phyloP scores from a whole-genome alignment of 2,888 invertebrate genomes.

The Kuschelorhynchus macadamiae region DNA sequence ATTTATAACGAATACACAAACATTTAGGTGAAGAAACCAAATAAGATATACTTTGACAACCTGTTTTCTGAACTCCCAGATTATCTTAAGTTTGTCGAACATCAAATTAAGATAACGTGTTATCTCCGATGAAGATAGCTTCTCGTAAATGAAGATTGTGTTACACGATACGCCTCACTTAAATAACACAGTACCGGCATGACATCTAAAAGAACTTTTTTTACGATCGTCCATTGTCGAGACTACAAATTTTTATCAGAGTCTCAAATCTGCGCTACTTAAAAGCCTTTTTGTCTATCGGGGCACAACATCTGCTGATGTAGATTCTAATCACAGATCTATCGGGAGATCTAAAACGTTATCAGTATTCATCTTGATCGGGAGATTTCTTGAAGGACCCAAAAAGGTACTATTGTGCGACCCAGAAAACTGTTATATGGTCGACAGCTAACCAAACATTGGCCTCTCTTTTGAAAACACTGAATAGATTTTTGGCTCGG shows the following conservation, averaged over 20 bases:
- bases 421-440: slow-evolving; percentile 60
- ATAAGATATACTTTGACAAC: too few species aligned
- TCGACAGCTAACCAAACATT: slow-evolving; percentile 79
- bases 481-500: slow-evolving; percentile 66
- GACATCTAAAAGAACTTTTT: slow-evolving; percentile 22
- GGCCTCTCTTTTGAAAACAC: slow-evolving; percentile 73
- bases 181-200: neutral
- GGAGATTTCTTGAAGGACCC: slow-evolving; percentile 42
- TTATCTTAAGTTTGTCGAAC: too few species aligned
- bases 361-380: slow-evolving; percentile 64
- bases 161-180: slow-evolving; percentile 24
- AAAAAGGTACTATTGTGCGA: slow-evolving; percentile 61
- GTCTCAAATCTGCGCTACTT: slow-evolving; percentile 29
- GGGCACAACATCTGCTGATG: slow-evolving; percentile 48
- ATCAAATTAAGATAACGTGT: slow-evolving; percentile 27
- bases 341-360: slow-evolving; percentile 58
- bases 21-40: too few species aligned
- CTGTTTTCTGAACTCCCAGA: too few species aligned
- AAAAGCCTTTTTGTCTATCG: slow-evolving; percentile 48
- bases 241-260: slow-evolving; percentile 38
- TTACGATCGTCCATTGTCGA: slow-evolving; percentile 18
- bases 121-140: slow-evolving; percentile 22
- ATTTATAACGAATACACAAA: too few species aligned
- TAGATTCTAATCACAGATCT: slow-evolving; percentile 50
- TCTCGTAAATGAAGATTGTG: slow-evolving; percentile 35